These are phyloP conservation scores for Eurosta solidaginis DNA, from an alignment of 1,140 invertebrate species.

Conservation along the genomic window DNA sequence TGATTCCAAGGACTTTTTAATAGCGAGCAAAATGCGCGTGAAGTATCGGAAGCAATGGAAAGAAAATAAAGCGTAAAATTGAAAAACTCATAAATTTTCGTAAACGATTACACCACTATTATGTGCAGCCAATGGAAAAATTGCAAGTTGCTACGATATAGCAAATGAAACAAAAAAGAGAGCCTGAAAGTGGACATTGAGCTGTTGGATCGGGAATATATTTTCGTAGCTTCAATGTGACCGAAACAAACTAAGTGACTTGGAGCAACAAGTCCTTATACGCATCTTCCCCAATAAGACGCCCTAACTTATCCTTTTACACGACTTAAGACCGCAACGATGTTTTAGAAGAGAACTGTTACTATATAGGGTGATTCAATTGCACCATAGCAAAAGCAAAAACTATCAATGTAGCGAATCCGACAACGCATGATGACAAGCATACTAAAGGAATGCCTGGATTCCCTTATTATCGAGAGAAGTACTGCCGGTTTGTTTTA, in stretches of 20 bases:
- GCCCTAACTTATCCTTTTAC: slow-evolving; percentile 1
- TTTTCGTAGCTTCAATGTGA: neutral
- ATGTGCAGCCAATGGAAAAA: slow-evolving; percentile 22
- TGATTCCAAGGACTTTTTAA: slow-evolving; percentile 3
- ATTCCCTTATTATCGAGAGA: too few relatives aligned
- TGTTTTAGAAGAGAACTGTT: too few relatives aligned
- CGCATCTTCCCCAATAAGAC: neutral
- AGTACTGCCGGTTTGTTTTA: too few relatives aligned
- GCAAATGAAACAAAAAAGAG: slow-evolving; percentile 5
- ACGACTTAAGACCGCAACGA: too few relatives aligned
- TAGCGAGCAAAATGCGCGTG: neutral
- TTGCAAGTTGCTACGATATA: neutral
- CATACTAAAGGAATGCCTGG: too few relatives aligned
- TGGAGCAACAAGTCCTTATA: neutral
- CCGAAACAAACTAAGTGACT: neutral
- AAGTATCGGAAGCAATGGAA: neutral
- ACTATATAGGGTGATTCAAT: too few relatives aligned
- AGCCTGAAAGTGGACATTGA: neutral
- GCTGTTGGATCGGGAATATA: neutral
- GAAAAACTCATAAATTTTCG: slow-evolving; percentile 29
- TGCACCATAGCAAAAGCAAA: too few relatives aligned
- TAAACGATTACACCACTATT: slow-evolving; percentile 21
- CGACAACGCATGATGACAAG: too few relatives aligned
- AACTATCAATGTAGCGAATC: too few relatives aligned
- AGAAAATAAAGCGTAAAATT: slow-evolving; percentile 14